Evolutionary conservation across 2,888 invertebrate species (phyloP).

Genomic region (Eupithecia exiguata): DNA sequence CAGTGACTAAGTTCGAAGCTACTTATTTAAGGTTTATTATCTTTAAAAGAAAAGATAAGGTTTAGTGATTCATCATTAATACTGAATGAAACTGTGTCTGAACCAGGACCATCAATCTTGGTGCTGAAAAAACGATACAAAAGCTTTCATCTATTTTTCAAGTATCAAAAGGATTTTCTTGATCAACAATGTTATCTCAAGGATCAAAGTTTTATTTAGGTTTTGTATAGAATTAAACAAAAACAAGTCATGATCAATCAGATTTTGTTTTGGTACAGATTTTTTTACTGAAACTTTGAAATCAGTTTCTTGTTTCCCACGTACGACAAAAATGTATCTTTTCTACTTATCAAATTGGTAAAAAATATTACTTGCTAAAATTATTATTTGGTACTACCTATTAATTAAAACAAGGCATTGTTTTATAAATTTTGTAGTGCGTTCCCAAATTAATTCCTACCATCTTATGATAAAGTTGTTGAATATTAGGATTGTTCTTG

Average conservation of each 20-base stretch:
- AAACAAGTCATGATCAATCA: neutral
- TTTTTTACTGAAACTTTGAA: no score
- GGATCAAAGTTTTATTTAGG: neutral
- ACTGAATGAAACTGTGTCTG: constrained; percentile 20
- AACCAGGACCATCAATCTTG: constrained; percentile 43
- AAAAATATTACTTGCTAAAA: no score
- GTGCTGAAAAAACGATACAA: constrained; percentile 37
- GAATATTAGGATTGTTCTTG: no score
- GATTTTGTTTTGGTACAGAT: neutral
- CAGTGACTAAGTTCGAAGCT: neutral
- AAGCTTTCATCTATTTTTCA: constrained; percentile 32
- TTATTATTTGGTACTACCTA: no score
- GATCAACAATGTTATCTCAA: neutral
- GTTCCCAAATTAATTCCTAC: no score
- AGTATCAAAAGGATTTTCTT: constrained; percentile 2
- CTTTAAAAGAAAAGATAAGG: constrained; percentile 2
- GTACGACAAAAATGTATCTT: no score
- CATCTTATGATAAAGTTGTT: no score
- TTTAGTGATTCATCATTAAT: constrained; percentile 55
- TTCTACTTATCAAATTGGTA: no score
- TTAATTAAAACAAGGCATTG: no score
- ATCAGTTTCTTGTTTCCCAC: no score
- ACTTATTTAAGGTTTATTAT: neutral
- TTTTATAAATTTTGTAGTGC: no score
- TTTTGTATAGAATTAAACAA: neutral